These are phyloP conservation scores for Dicyrtomina minuta DNA, from an alignment of 2,888 invertebrate genomes.

Conservation along the genomic window DNA sequence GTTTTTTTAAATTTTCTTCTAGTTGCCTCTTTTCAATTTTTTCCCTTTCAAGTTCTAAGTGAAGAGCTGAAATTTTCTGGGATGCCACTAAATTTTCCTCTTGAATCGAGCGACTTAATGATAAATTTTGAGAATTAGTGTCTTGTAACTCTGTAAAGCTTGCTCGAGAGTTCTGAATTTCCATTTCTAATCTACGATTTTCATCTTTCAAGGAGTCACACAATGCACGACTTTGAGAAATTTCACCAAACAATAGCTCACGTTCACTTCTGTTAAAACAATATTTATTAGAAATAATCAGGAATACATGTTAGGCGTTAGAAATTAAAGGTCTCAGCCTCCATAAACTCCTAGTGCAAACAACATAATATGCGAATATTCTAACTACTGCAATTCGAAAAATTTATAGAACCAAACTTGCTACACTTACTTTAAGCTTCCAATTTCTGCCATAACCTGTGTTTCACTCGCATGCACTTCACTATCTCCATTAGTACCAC, in stretches of 20 bases:
- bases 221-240: slow-evolving; percentile 58
- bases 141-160: slow-evolving; percentile 39
- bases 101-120: slow-evolving; percentile 41
- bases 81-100: slow-evolving; percentile 51
- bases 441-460: slow-evolving; percentile 45
- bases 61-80: slow-evolving; percentile 48
- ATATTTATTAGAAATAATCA: slow-evolving; percentile 12
- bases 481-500: slow-evolving; percentile 47
- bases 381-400: no score
- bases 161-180: slow-evolving; percentile 40
- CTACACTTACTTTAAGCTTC: slow-evolving; percentile 45
- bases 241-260: slow-evolving; percentile 63
- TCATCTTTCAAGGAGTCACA: slow-evolving; percentile 54
- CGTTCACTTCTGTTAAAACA: slow-evolving; percentile 59
- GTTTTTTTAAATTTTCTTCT: slow-evolving; percentile 40
- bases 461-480: slow-evolving; percentile 30
- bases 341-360: no score
- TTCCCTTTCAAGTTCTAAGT: slow-evolving; percentile 48
- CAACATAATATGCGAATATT: no score
- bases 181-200: slow-evolving; percentile 45
- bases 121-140: slow-evolving; percentile 41
- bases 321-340: no score
- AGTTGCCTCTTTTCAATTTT: slow-evolving; percentile 43
- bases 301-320: neutral
- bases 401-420: no score